Conservation (phyloP, 2,888 invertebrate species). For the Crossocerus cetratus region DNA sequence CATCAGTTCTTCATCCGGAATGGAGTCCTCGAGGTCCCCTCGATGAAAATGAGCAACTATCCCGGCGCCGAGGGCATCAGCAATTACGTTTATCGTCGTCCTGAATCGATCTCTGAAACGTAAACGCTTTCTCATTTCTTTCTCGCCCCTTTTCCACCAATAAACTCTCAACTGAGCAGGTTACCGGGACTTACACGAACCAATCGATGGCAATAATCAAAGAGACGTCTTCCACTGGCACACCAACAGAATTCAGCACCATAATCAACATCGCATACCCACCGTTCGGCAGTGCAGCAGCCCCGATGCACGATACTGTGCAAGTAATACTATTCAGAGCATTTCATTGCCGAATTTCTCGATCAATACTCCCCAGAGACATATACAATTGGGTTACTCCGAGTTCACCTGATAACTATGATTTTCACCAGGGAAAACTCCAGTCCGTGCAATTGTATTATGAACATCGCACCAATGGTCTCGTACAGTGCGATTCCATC, state of each 20-base stretch:
- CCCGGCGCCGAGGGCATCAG: constrained; percentile 70
- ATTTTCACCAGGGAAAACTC: constrained; percentile 91
- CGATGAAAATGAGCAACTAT: constrained; percentile 62
- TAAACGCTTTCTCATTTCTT: constrained; percentile 1
- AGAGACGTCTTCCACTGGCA: constrained; percentile 93
- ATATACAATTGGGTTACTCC: background rate
- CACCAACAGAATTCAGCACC: constrained; percentile 93
- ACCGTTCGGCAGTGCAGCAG: constrained; percentile 97
- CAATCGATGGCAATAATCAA: constrained; percentile 95
- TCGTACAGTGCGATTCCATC: constrained; percentile 98
- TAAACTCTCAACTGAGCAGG: background rate
- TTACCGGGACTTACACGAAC: constrained; percentile 87
- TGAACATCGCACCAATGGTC: constrained; percentile 98
- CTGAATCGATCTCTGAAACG: constrained; percentile 72
- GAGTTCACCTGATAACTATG: constrained; percentile 89
- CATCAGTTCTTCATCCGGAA: constrained; percentile 12
- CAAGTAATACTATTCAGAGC: constrained; percentile 88
- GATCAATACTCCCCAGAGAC: no score
- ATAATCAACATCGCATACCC: constrained; percentile 97
- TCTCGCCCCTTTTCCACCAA: background rate
- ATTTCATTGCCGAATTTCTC: no score
- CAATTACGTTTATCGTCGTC: constrained; percentile 71
- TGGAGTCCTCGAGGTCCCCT: background rate
- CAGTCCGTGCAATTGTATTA: constrained; percentile 93
- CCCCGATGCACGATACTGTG: constrained; percentile 97